These are phyloP conservation scores for Malurus splendens DNA, from an alignment of 2,797 vertebrate species.

Conservation along the genomic window DNA sequence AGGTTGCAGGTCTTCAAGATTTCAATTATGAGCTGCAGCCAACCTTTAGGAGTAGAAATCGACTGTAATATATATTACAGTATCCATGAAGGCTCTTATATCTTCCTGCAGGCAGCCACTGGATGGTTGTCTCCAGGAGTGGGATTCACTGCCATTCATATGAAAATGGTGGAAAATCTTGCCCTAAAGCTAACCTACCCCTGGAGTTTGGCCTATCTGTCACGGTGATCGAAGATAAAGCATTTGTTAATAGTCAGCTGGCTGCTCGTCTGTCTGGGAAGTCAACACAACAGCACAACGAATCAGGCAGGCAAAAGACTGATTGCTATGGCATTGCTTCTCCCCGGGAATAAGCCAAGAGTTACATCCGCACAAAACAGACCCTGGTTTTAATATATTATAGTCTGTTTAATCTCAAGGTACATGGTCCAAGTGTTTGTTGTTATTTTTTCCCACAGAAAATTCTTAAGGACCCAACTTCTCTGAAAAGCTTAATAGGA, in stretches of 20 bases:
- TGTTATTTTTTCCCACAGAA: background rate
- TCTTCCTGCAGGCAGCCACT: background rate
- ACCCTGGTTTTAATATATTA: background rate
- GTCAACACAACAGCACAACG: background rate
- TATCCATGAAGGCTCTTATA: background rate
- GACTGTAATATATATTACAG: background rate
- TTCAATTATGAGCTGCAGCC: background rate
- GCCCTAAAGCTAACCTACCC: slow-evolving; percentile 40
- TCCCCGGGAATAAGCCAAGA: background rate
- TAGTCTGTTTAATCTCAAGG: background rate
- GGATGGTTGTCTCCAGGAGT: background rate
- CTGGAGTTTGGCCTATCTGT: slow-evolving; percentile 37
- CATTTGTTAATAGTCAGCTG: slow-evolving; percentile 16
- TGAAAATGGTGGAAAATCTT: slow-evolving; percentile 51
- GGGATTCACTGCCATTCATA: slow-evolving; percentile 26
- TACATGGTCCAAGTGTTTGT: fast-evolving
- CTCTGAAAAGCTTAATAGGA: background rate
- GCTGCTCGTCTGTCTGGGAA: background rate
- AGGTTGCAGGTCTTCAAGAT: background rate
- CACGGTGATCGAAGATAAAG: slow-evolving; percentile 4
- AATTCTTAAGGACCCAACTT: background rate
- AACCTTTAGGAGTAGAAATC: background rate
- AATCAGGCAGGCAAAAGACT: slow-evolving; percentile 2
- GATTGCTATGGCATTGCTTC: background rate
- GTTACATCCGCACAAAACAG: background rate